Base-by-base conservation (phyloP, 1,140 invertebrate species). In the Cotesia vestalis region DNA sequence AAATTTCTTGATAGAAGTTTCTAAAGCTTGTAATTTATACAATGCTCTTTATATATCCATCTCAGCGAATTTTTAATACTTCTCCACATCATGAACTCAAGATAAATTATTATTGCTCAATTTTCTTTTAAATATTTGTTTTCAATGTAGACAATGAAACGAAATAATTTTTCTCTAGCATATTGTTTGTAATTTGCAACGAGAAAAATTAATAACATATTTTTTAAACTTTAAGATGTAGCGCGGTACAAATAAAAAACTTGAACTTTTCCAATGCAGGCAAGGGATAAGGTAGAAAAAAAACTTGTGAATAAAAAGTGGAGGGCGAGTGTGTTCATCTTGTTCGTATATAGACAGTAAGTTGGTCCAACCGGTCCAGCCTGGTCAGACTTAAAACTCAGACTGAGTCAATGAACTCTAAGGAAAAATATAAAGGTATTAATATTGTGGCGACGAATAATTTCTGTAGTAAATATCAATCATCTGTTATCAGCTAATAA, bases 391-490 rank as follows among this genome's bases (percentile, higher is more conserved):
- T 71, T 62, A 46, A 46, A 70, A 36, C 59, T 62, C 61, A 38
- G 38, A 68, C 27, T 12, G 63, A 72, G 71, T 72, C 71, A 72
- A 72, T 52, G 71, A 72, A 72, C 71, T 72, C 63, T 60, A 38
- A 38, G 46, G 46, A 55, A 71, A 71, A 55, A 51, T 38, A 51
- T 20, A 36, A 60, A 46, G 63, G 52, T 17, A 64, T 46, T 11
- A 46, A 40, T 4, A 5, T 27, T 27, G 27, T 27, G 27, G 27
- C 27, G 1, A 27, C 27, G 27, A 27, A 27, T 27, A 27, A 27
- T 27, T 27, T 27, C 27, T 27, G 1, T 27, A 27, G 27, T 27
- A 27, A 27, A 14, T 55, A 55, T 55, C 4, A 71, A 71, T 71
- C 62, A 57, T 51, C 27, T 17, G 38, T 66, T n/a, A 62, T 9